phyloP scores from a whole-genome alignment of 2,113 vertebrate genomes.

The Tychaedon coryphoeus region DNA sequence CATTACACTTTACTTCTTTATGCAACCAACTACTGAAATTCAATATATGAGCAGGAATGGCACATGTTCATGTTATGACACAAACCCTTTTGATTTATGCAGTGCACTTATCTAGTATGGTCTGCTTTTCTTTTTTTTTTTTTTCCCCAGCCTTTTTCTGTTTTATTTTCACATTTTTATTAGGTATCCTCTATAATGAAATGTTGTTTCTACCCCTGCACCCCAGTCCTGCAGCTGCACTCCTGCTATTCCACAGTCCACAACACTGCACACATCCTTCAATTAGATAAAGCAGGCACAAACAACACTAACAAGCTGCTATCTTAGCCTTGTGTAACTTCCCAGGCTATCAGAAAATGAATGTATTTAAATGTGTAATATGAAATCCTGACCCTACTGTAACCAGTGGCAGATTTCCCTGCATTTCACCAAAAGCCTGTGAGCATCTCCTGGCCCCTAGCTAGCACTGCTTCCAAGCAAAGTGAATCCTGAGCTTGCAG shows the following conservation, averaged over 20 bases:
- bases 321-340: not conserved
- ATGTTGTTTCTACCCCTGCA: constrained; percentile 1
- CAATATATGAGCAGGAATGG: constrained; percentile 73
- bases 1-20: constrained; percentile 79
- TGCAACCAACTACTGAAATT: constrained; percentile 78
- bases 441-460: not conserved
- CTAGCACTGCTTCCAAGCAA: not conserved
- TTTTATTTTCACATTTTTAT: constrained; percentile 51
- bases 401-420: not conserved
- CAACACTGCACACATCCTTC: not conserved
- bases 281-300: not conserved
- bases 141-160: not conserved
- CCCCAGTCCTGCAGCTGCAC: not conserved
- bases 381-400: not conserved
- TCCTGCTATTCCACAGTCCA: not conserved
- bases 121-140: not conserved
- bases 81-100: constrained; percentile 76
- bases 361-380: not conserved
- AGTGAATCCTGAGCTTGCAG: not conserved
- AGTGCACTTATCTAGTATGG: constrained; percentile 56
- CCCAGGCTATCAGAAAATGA: not conserved
- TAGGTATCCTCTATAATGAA: constrained; percentile 13
- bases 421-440: not conserved
- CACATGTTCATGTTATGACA: constrained; percentile 75
- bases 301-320: constrained; percentile 3